Percentiles rank a stretch among this genome's conserved stretches.
These are phyloP conservation scores for Sycophila texana DNA, from an alignment of 2,888 invertebrate genomes.

Conservation along the genomic window DNA sequence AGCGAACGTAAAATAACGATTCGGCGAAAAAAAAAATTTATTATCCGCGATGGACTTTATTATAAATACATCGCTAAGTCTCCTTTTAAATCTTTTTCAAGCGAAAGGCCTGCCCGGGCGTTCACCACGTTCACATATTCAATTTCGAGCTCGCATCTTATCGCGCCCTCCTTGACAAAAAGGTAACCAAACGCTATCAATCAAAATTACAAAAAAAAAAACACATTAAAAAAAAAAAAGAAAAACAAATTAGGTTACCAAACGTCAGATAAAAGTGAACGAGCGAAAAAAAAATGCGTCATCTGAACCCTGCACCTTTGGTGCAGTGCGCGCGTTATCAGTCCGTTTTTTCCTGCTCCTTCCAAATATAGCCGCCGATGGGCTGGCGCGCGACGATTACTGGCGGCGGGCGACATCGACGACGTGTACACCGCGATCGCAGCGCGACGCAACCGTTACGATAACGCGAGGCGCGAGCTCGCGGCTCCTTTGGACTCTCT, in stretches of 20 bases:
- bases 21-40: constrained; percentile 5
- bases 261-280: background rate
- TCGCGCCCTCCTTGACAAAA: no score
- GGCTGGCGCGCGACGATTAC: background rate
- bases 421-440: background rate
- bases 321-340: background rate
- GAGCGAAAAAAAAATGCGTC: background rate
- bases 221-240: background rate
- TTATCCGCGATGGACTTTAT: background rate
- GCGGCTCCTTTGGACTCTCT: background rate
- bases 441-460: background rate
- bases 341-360: background rate
- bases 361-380: constrained; percentile 3
- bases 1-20: constrained; percentile 1
- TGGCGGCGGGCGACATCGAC: background rate
- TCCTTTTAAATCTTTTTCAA: constrained; percentile 12
- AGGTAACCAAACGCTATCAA: no score
- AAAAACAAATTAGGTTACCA: background rate
- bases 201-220: no score
- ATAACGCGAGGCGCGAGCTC: background rate
- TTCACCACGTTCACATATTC: background rate
- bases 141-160: no score
- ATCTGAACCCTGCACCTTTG: no score
- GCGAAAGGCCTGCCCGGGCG: background rate
- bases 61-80: constrained; percentile 15